Percentiles rank a stretch among this genome's conserved stretches.
Conservation (phyloP, 2,888 invertebrate species). For the Erannis defoliaria region DNA sequence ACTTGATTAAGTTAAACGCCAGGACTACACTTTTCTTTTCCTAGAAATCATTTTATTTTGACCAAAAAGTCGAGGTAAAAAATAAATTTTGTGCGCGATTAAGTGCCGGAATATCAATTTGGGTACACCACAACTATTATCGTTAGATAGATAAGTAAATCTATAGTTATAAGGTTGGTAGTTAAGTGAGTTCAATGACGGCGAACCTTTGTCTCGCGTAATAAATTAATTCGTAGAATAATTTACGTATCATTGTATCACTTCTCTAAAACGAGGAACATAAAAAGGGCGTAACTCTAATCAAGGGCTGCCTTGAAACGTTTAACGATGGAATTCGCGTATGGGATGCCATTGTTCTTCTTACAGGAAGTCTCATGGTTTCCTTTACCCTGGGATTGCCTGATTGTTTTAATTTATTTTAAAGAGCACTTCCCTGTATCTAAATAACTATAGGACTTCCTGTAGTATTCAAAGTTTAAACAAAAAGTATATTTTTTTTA, state of each 20-base stretch:
- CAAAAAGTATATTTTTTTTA: too few relatives aligned
- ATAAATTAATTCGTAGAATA: slow-evolving; percentile 5
- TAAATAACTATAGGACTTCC: too few relatives aligned
- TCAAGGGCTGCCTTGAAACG: slow-evolving; percentile 19
- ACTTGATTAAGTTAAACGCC: too few relatives aligned
- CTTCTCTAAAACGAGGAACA: slow-evolving; percentile 10
- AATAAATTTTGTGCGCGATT: too few relatives aligned
- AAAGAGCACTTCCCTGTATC: neutral
- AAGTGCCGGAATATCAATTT: too few relatives aligned
- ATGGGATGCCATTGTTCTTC: slow-evolving; percentile 20
- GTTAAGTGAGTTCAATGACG: neutral
- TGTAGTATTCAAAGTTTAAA: too few relatives aligned
- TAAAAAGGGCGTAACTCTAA: slow-evolving; percentile 11
- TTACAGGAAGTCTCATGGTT: slow-evolving; percentile 17
- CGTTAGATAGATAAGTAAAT: too few relatives aligned
- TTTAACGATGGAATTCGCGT: slow-evolving; percentile 11
- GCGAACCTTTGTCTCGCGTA: neutral
- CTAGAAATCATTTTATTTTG: too few relatives aligned
- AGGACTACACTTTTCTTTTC: too few relatives aligned
- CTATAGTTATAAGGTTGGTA: too few relatives aligned
- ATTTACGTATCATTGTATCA: slow-evolving; percentile 17
- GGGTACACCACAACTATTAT: too few relatives aligned
- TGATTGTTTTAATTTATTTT: slow-evolving; percentile 16
- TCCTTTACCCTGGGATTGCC: slow-evolving; percentile 1
- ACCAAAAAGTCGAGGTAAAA: too few relatives aligned